phyloP scores from a whole-genome alignment of 2,113 vertebrate species.

The Paraplagusia blochii region DNA sequence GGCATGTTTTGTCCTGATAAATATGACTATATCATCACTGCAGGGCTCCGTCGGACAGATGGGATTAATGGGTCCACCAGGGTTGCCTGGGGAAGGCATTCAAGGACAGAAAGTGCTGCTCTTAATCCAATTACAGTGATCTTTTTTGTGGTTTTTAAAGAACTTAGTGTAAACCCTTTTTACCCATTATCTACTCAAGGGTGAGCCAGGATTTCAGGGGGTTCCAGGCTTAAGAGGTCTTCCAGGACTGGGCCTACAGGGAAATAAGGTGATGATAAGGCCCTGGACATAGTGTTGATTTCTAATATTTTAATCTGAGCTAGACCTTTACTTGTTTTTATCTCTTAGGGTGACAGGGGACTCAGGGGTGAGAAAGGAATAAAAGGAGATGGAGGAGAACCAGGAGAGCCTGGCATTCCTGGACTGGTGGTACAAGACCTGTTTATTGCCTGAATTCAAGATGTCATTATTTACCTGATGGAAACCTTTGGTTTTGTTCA shows the following conservation, averaged over 20 bases:
- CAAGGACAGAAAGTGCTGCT: constrained; percentile 79
- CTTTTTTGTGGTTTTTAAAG: neutral
- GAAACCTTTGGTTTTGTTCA: too few species aligned
- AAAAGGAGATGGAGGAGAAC: constrained; percentile 80
- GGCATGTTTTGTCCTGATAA: too few species aligned
- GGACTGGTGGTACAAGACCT: constrained; percentile 72
- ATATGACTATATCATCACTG: neutral
- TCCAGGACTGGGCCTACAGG: constrained; percentile 77
- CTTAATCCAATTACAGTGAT: neutral
- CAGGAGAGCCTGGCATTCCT: constrained; percentile 73
- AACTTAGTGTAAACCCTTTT: neutral
- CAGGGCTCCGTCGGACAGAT: constrained; percentile 76
- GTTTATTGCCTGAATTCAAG: neutral
- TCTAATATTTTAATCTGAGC: too few species aligned
- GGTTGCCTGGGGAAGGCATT: constrained; percentile 70
- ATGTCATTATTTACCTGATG: too few species aligned
- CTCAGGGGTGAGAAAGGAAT: constrained; percentile 77
- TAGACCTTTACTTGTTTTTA: neutral
- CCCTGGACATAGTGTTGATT: too few species aligned
- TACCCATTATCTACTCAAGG: constrained; percentile 66
- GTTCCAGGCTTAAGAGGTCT: constrained; percentile 78
- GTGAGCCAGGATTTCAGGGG: constrained; percentile 83
- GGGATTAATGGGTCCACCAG: constrained; percentile 60
- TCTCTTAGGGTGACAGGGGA: constrained; percentile 80
- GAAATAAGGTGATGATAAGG: constrained; percentile 77